These are phyloP conservation scores for Neodiprion lecontei DNA, from an alignment of 1,140 invertebrate genomes.

Conservation along the genomic window DNA sequence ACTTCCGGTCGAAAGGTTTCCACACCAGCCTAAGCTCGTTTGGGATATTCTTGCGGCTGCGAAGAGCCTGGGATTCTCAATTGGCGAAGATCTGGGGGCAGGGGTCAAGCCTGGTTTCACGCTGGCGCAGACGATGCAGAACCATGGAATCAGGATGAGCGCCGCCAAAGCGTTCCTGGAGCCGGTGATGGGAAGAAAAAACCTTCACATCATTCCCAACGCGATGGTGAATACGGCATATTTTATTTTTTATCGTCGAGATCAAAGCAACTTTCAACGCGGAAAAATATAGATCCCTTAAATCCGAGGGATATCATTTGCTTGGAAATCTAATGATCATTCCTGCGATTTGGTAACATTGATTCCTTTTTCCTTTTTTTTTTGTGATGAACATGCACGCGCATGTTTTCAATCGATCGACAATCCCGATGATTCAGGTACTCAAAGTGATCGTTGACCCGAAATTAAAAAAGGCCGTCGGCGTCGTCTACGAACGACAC, in stretches of 20 bases:
- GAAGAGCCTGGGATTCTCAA: too few relatives aligned
- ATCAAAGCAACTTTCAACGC: background rate
- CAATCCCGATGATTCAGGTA: constrained; percentile 48
- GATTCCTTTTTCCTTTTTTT: background rate
- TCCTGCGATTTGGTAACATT: background rate
- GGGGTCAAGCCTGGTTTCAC: constrained; percentile 63
- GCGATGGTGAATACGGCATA: constrained; percentile 66
- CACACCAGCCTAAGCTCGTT: too few relatives aligned
- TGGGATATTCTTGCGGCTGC: too few relatives aligned
- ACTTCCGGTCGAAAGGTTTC: too few relatives aligned
- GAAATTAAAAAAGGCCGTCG: constrained; percentile 66
- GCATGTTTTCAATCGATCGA: too few relatives aligned
- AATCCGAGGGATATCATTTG: background rate
- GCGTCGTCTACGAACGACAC: constrained; percentile 71
- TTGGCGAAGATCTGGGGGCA: too few relatives aligned
- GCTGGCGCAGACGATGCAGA: constrained; percentile 73
- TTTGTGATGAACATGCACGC: too few relatives aligned
- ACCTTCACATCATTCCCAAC: constrained; percentile 74
- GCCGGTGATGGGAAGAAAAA: constrained; percentile 66
- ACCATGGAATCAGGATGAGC: constrained; percentile 73
- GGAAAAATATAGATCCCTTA: background rate
- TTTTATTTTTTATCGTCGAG: background rate
- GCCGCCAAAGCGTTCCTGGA: constrained; percentile 73
- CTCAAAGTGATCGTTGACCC: constrained; percentile 73
- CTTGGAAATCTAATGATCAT: background rate